phyloP scores from a whole-genome alignment of 2,113 vertebrate species.

The Gavia stellata region DNA sequence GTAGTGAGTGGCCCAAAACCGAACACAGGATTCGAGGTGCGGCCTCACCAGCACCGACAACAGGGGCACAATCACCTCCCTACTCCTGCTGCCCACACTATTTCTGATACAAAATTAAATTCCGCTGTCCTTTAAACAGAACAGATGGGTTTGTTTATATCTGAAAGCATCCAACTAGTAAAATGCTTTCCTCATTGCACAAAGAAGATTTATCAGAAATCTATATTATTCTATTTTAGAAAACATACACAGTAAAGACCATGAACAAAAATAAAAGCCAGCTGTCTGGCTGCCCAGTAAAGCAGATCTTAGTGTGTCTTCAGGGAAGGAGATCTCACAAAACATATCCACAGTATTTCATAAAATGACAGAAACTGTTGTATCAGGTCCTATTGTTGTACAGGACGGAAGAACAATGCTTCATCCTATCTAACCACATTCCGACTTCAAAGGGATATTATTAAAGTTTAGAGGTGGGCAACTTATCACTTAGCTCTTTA shows the following conservation, averaged over 20 bases:
- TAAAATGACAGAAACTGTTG: background rate
- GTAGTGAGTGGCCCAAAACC: background rate
- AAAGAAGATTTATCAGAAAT: background rate
- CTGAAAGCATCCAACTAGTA: background rate
- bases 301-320: background rate
- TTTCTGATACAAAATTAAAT: background rate
- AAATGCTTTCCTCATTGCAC: background rate
- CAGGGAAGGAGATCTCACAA: background rate
- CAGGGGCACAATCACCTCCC: background rate
- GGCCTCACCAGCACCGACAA: accelerated
- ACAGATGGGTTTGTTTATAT: background rate
- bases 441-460: background rate
- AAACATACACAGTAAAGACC: background rate
- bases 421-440: background rate
- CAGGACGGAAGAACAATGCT: background rate
- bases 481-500: background rate
- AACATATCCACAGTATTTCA: background rate
- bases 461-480: background rate
- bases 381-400: background rate
- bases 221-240: background rate
- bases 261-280: background rate
- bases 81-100: background rate
- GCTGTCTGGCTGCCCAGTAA: background rate
- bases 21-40: accelerated
- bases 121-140: background rate